Evolutionary conservation across 2,888 invertebrate species (phyloP), one percentile per base, ranked within the genome.

Genomic region (Ennomos fuscantarius): DNA sequence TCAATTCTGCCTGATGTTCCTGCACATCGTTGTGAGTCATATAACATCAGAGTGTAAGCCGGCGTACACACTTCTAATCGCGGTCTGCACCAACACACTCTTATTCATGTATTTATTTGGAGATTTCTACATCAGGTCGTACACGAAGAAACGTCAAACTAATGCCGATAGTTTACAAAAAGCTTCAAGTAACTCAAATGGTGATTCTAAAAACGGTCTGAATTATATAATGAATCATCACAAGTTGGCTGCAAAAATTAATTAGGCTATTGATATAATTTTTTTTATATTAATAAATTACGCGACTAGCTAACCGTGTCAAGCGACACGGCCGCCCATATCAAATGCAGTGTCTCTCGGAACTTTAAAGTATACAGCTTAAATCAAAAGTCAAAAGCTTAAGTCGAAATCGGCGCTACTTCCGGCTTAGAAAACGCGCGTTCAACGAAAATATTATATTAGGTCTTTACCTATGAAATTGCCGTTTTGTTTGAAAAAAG

Each of bases 91-190:
- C 13, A 82, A 85, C 54, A 73, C 69, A 0, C n/a, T 72, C 0
- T 42, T 84, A 1, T 81, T 85, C 39, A 50, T 81, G 37, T 81
- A 77, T 48, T 62, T 85, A 13, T 85, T 85, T 40, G 76, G 73
- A 1, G 73, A 81, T 39, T 85, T 84, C 60, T 81, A 81, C 43
- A 45, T 72, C 2, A 76, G 76, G 35, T 69, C 74, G 8, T 80
- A 78, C 15, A 66, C 44, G 0, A 73, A 74, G 45, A 70, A 63
- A 9, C 53, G n/a, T 9, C 13, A 41, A n/a, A 36, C 6, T 11
- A 60, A 60, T 8, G 62, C 63, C 37, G 63, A 60, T n/a, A 41
- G 13, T 1, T 32, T 42, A 5, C 8, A 2, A 5, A 43, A 49
- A 37, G 12, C 9, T n/a, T 24, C 24, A 24, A 12, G 24, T 8